These are phyloP conservation scores for Acanthurus lineatus DNA, from an alignment of 2,797 vertebrate species.

Conservation along the genomic window DNA sequence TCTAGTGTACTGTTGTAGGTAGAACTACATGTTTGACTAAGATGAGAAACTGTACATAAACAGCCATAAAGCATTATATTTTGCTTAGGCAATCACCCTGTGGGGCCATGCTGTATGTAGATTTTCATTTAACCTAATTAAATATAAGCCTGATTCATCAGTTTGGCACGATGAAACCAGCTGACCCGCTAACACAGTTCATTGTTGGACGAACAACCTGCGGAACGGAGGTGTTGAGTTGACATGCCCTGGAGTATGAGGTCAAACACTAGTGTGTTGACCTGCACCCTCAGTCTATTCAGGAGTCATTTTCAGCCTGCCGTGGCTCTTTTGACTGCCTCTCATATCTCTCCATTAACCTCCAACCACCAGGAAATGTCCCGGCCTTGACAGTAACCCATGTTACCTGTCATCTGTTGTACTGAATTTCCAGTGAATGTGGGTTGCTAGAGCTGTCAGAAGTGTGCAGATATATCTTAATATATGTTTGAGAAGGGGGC, in stretches of 20 bases:
- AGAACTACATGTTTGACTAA: conserved; percentile 17
- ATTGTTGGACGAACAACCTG: conserved; percentile 66
- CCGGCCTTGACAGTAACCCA: conserved; percentile 29
- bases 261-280: conserved; percentile 76
- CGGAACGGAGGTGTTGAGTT: conserved; percentile 76
- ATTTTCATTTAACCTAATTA: conserved; percentile 77
- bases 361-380: conserved; percentile 35
- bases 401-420: conserved; percentile 5
- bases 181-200: conserved; percentile 68
- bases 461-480: conserved; percentile 52
- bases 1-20: conserved; percentile 9
- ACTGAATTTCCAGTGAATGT: conserved; percentile 21
- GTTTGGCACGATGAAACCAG: conserved; percentile 62
- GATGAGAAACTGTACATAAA: conserved; percentile 11
- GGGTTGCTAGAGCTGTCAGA: conserved; percentile 27
- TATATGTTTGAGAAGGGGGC: conserved; percentile 30
- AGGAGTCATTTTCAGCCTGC: conserved; percentile 71
- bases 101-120: conserved; percentile 61
- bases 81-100: conserved; percentile 76
- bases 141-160: conserved; percentile 79
- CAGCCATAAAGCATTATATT: conserved; percentile 46
- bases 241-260: conserved; percentile 68
- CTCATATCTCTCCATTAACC: conserved; percentile 75
- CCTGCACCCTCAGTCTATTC: conserved; percentile 71
- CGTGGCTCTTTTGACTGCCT: conserved; percentile 57